Conservation (phyloP, 2,888 invertebrate species). For the Acleris cristana region DNA sequence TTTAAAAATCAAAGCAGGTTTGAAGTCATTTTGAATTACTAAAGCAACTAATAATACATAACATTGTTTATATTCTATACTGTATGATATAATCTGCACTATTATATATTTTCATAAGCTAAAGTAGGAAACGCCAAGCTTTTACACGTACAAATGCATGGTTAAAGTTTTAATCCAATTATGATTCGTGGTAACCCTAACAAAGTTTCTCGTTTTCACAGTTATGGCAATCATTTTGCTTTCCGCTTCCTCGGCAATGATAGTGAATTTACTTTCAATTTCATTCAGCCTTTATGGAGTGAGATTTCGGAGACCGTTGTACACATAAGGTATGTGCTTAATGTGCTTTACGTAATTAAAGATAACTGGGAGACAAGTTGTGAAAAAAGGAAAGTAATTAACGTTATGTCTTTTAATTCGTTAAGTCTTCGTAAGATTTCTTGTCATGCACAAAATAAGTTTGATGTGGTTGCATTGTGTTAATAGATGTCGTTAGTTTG, state of each 20-base stretch:
- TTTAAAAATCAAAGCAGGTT: too few species aligned
- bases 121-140: too few species aligned
- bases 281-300: constrained; percentile 44
- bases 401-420: too few species aligned
- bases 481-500: too few species aligned
- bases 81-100: too few species aligned
- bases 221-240: constrained; percentile 45
- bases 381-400: constrained; percentile 26
- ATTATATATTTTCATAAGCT: too few species aligned
- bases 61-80: too few species aligned
- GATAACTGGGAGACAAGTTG: constrained; percentile 24
- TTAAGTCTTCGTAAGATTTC: too few species aligned
- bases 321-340: constrained; percentile 3
- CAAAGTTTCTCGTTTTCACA: constrained; percentile 20
- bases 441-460: too few species aligned
- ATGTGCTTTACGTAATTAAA: constrained; percentile 33
- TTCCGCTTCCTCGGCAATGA: constrained; percentile 49
- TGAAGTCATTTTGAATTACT: too few species aligned
- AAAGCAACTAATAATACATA: too few species aligned
- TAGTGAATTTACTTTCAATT: constrained; percentile 59
- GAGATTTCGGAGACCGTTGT: constrained; percentile 20
- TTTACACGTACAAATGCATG: neutral
- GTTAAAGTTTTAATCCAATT: neutral
- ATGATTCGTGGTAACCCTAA: constrained; percentile 26
- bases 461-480: too few species aligned